Conservation (phyloP, 1,140 invertebrate species). For the Leptoteleia sp. region DNA sequence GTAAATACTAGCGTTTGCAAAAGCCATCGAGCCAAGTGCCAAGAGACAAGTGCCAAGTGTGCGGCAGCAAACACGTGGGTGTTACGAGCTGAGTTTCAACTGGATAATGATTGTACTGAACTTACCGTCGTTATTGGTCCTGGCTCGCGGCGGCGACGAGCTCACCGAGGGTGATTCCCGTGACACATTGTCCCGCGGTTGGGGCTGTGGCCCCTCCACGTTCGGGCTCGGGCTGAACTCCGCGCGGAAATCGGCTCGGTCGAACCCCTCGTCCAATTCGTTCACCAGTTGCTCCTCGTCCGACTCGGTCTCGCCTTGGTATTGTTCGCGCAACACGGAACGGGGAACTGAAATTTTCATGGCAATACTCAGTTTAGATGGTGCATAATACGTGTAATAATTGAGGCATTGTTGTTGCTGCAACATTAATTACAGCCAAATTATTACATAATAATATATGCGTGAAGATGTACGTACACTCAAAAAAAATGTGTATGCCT, state of each 20-base stretch:
- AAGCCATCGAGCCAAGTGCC: slow-evolving; percentile 34
- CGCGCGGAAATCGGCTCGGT: slow-evolving; percentile 78
- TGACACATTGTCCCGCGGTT: slow-evolving; percentile 76
- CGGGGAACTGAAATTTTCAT: slow-evolving; percentile 88
- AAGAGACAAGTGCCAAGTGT: too few relatives aligned
- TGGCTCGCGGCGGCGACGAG: slow-evolving; percentile 75
- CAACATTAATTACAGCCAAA: too few relatives aligned
- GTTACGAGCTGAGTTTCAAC: slow-evolving; percentile 1
- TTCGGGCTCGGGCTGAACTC: slow-evolving; percentile 81
- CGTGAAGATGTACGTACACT: too few relatives aligned
- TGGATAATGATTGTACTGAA: background rate
- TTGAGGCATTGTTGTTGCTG: slow-evolving; percentile 14
- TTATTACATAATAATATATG: too few relatives aligned
- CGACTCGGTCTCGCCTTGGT: slow-evolving; percentile 86
- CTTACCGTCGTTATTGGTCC: slow-evolving; percentile 78
- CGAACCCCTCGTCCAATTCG: slow-evolving; percentile 80
- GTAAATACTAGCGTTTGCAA: slow-evolving; percentile 50
- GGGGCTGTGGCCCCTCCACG: slow-evolving; percentile 78
- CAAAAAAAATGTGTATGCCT: too few relatives aligned
- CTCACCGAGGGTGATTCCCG: slow-evolving; percentile 76
- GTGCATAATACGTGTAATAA: too few relatives aligned
- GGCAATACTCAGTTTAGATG: too few relatives aligned
- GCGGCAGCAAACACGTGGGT: slow-evolving; percentile 23
- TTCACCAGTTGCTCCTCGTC: slow-evolving; percentile 84
- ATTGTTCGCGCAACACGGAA: slow-evolving; percentile 89